phyloP scores from a whole-genome alignment of 53 echinoderm and acorn worm genomes.

The Zoroaster sp. region DNA sequence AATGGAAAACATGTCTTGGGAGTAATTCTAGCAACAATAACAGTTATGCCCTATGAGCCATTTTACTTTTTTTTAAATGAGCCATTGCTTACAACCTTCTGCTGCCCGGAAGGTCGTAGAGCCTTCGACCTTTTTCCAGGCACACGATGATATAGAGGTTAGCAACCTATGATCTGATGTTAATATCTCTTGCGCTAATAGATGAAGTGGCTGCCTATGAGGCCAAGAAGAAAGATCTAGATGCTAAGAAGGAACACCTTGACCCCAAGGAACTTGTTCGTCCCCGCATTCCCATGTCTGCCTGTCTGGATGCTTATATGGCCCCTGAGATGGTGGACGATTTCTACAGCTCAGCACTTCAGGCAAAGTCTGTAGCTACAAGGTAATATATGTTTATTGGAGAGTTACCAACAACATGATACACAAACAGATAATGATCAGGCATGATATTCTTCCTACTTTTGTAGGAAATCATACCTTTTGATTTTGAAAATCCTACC shows the following conservation, averaged over 20 bases:
- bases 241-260: conserved; percentile 69
- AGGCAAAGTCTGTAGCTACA: conserved; percentile 76
- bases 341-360: conserved; percentile 81
- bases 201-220: conserved; percentile 83
- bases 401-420: neutral
- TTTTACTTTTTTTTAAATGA: neutral
- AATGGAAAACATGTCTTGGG: no score
- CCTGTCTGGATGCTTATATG: conserved; percentile 79
- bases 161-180: no score
- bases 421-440: no score
- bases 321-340: conserved; percentile 80
- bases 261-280: conserved; percentile 78
- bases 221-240: conserved; percentile 72
- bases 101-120: no score
- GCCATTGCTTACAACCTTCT: no score
- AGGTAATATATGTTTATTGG: conserved; percentile 57
- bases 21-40: no score
- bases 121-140: no score
- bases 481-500: no score
- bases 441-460: no score
- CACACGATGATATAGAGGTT: no score
- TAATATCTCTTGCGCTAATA: no score
- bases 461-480: no score
- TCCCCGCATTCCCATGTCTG: conserved; percentile 61
- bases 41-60: neutral